phyloP scores from a whole-genome alignment of 1,140 invertebrate genomes.

The Zaprionus vittiger region DNA sequence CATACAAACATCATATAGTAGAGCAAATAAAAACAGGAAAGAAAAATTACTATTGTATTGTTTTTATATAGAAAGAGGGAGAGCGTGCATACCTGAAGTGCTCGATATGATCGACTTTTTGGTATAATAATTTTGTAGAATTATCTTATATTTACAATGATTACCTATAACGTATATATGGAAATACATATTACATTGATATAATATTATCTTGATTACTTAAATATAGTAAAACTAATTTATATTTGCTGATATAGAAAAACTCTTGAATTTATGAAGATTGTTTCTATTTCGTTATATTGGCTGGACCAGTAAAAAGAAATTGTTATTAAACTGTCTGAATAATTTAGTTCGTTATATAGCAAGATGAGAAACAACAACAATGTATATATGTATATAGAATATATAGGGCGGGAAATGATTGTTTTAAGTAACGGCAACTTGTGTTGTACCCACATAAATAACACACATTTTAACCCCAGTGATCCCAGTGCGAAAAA shows the following conservation, averaged over 20 bases:
- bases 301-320: background rate
- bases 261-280: background rate
- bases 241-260: no score
- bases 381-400: background rate
- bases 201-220: no score
- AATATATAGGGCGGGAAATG: background rate
- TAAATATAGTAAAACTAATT: background rate
- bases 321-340: background rate
- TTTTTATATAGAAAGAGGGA: no score
- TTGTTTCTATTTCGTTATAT: background rate
- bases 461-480: slow-evolving; percentile 17
- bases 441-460: slow-evolving; percentile 14
- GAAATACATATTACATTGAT: no score
- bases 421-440: background rate
- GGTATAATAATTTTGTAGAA: no score
- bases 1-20: no score
- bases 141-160: no score
- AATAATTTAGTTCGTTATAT: background rate
- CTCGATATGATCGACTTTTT: no score
- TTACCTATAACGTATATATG: no score
- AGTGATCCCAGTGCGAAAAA: slow-evolving; percentile 15
- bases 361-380: background rate
- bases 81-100: no score
- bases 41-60: no score
- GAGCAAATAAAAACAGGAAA: no score